Base-by-base conservation (phyloP, 1,140 invertebrate genomes). In the Drosophila trapezifrons region DNA sequence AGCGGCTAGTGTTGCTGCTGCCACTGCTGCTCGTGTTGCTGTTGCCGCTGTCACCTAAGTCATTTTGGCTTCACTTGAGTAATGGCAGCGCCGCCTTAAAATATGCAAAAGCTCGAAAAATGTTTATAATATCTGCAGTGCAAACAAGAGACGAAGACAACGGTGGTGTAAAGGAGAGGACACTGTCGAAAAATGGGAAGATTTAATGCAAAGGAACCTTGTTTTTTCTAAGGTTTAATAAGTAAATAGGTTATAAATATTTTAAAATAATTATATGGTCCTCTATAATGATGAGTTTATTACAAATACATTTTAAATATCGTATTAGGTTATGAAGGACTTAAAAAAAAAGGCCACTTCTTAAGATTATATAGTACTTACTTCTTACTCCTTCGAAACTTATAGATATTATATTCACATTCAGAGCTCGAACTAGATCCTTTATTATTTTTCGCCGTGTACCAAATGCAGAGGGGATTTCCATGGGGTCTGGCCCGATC, bases 51-150 rank as follows among this genome's bases (percentile, higher is more conserved):
- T 84, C 82, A 82, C 75, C 82, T 78, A 75, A 85, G 73, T 69
- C 67, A 78, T 74, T 84, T 77, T 56, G 55, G 62, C 60, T 51
- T 52, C 74, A 69, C 72, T 87, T 89, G 84, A 89, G 66, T 76
- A 83, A 87, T 83, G 72, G 51, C 66, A 72, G 64, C 64, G 55
- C 43, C 59, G 67, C 49, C 64, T 70, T 87, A 63, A 89, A 87
- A 83, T 87, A 83, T 87, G 79, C 84, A 83, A 66, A 80, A 87
- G 69, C 73, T 76, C 72, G 75, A 83, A 89, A 87, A 87, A 89
- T 87, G 80, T 77, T 89, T 87, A 87, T 77, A 83, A 83, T 83
- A 87, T 80, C 79, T 80, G 76, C 85, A 78, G 60, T 65, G 83
- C 78, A 58, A 86, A 64, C 72, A 64, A 75, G 70, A 40, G 51